A percentile compares a stretch with the other conserved stretches of the same genome.
Evolutionary conservation across 1,140 invertebrate species (phyloP).

Genomic region (Platyscapa corneri): DNA sequence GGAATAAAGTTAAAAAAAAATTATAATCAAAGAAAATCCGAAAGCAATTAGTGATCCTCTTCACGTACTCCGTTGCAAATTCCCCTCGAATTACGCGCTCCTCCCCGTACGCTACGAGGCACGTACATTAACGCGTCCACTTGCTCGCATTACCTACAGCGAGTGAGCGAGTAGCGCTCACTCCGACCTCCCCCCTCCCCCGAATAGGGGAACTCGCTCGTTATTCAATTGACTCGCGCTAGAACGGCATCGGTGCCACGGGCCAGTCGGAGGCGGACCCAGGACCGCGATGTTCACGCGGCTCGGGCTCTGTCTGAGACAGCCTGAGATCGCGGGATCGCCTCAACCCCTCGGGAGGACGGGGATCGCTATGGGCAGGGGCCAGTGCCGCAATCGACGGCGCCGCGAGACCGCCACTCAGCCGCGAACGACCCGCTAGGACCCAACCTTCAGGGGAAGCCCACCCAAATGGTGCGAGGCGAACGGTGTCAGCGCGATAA

Average conservation of each 20-base stretch:
- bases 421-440: neutral
- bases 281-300: conserved; percentile 5
- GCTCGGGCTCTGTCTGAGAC: neutral
- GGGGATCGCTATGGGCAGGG: neutral
- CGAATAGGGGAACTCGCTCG: conserved; percentile 57
- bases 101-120: conserved; percentile 32
- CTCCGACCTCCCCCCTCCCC: conserved; percentile 34
- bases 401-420: neutral
- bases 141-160: conserved; percentile 3
- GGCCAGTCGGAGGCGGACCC: conserved; percentile 30
- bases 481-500: neutral
- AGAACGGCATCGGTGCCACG: conserved; percentile 50
- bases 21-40: no score
- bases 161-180: neutral
- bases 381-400: neutral
- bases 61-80: neutral
- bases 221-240: conserved; percentile 73
- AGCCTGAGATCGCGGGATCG: neutral
- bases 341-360: neutral
- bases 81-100: conserved; percentile 30
- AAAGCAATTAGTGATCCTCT: no score
- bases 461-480: neutral
- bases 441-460: neutral
- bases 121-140: conserved; percentile 52
- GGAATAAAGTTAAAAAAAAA: no score